Percentiles rank a stretch among this genome's conserved stretches.
Conservation (phyloP, 2,113 vertebrate species). For the Anser cygnoides region DNA sequence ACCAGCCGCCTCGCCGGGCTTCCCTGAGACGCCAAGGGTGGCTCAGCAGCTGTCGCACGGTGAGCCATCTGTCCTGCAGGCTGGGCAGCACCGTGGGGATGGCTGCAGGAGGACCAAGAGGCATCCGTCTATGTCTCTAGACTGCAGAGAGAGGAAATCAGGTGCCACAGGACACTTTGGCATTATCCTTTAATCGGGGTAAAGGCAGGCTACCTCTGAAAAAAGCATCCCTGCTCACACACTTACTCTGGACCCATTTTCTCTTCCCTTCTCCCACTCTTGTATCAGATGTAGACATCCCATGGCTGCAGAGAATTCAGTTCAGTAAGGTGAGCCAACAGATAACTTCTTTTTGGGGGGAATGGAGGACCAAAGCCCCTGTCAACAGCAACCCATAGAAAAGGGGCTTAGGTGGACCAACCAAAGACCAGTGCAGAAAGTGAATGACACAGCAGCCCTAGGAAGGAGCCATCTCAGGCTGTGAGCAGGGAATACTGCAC, state of each 20-base stretch:
- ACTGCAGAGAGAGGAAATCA: neutral
- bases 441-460: accelerated
- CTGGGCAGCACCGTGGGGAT: accelerated
- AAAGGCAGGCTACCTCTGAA: neutral
- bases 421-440: neutral
- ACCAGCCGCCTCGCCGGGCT: neutral
- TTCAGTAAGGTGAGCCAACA: neutral
- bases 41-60: neutral
- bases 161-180: neutral
- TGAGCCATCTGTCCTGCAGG: neutral
- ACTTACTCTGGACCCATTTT: neutral
- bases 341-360: neutral
- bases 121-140: neutral
- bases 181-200: accelerated
- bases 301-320: neutral
- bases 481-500: accelerated
- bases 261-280: neutral
- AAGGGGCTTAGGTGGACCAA: neutral
- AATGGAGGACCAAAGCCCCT: neutral
- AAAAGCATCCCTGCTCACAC: neutral
- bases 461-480: neutral
- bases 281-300: neutral
- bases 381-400: neutral
- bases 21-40: neutral
- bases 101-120: neutral